Evolutionary conservation across 1,140 invertebrate genomes (phyloP).

Genomic region (Doryteuthis pealeii): DNA sequence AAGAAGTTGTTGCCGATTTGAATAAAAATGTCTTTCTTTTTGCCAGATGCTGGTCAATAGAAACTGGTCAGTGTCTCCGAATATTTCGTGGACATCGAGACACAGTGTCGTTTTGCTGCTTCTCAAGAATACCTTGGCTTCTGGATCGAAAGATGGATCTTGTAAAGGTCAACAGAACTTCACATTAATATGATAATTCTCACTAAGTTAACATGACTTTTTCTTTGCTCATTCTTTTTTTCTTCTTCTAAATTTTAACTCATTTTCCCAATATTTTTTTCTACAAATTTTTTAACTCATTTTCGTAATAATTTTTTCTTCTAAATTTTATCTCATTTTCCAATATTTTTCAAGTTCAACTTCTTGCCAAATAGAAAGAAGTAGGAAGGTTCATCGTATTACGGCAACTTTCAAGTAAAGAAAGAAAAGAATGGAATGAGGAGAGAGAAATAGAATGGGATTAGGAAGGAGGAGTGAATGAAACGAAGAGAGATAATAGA

Average conservation of each 20-base stretch:
- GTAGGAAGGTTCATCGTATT: too few species aligned
- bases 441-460: neutral
- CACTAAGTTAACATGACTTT: too few species aligned
- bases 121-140: slow-evolving; percentile 42
- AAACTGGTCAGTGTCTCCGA: slow-evolving; percentile 56
- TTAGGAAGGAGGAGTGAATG: neutral
- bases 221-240: too few species aligned
- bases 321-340: too few species aligned
- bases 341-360: neutral
- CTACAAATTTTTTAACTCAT: too few species aligned
- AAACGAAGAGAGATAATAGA: neutral
- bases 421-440: neutral
- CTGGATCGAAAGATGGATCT: slow-evolving; percentile 53
- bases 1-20: too few species aligned
- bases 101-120: slow-evolving; percentile 50
- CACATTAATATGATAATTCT: too few species aligned
- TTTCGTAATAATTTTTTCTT: too few species aligned
- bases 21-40: slow-evolving; percentile 1
- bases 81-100: slow-evolving; percentile 58
- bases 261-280: too few species aligned
- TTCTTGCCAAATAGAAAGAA: neutral
- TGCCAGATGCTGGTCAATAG: slow-evolving; percentile 56
- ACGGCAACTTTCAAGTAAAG: too few species aligned
- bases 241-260: too few species aligned
- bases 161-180: too few species aligned